These are phyloP conservation scores for Stigmatopora argus DNA, from an alignment of 2,113 vertebrate species.

Conservation along the genomic window DNA sequence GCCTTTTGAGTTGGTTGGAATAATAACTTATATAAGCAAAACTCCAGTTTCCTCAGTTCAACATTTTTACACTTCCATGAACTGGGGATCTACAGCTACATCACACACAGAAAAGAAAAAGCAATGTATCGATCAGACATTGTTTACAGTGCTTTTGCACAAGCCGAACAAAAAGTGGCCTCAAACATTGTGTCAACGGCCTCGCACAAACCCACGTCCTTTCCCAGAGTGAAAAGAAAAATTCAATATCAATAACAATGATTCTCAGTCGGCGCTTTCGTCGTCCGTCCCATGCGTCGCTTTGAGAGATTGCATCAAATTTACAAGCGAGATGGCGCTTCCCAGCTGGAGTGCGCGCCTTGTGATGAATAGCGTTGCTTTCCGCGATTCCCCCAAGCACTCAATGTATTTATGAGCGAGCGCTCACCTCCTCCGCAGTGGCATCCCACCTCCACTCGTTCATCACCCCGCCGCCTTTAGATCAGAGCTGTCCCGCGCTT, in stretches of 20 bases:
- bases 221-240: slow-evolving; percentile 1
- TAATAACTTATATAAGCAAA: too few species aligned
- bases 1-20: too few species aligned
- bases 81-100: background rate
- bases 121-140: background rate
- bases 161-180: background rate
- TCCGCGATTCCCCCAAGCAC: slow-evolving; percentile 34
- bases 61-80: background rate
- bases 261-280: slow-evolving; percentile 26
- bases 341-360: slow-evolving; percentile 31
- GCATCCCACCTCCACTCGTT: slow-evolving; percentile 35
- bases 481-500: slow-evolving; percentile 38
- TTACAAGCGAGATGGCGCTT: slow-evolving; percentile 34
- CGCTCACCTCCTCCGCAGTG: slow-evolving; percentile 35
- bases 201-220: background rate
- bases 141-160: background rate
- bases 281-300: slow-evolving; percentile 13
- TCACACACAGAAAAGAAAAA: background rate
- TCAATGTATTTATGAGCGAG: slow-evolving; percentile 46
- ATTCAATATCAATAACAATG: slow-evolving; percentile 13
- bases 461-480: slow-evolving; percentile 35
- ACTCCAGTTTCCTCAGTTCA: background rate
- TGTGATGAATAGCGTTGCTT: slow-evolving; percentile 39
- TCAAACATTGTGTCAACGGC: background rate
- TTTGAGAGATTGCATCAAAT: slow-evolving; percentile 26